A percentile compares a stretch with the other conserved stretches of the same genome.
Conservation (phyloP, 2,113 vertebrate genomes). For the Marmota flaviventris region DNA sequence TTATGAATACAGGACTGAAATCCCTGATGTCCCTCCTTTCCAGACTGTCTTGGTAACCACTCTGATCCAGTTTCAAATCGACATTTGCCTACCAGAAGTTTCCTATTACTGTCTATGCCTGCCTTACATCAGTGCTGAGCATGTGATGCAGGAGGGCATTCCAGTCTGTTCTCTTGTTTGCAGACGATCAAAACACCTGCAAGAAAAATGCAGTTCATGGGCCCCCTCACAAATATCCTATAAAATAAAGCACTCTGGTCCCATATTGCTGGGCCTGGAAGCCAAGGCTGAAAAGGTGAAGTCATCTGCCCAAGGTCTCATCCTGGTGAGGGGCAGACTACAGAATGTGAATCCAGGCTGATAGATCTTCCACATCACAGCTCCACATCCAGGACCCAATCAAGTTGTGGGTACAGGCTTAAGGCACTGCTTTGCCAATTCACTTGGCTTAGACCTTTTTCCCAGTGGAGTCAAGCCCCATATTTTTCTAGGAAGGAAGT, state of each 20-base stretch:
- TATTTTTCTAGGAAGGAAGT: slow-evolving; percentile 56
- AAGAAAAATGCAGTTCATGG: not conserved
- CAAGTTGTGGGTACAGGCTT: not conserved
- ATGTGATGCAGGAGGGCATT: not conserved
- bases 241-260: not conserved
- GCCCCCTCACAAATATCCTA: not conserved
- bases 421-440: not conserved
- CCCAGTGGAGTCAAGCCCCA: not conserved
- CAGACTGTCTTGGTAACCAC: not conserved
- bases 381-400: not conserved
- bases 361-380: not conserved
- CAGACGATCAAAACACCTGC: not conserved
- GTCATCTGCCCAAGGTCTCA: not conserved
- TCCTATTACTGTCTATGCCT: not conserved
- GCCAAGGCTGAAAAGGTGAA: not conserved
- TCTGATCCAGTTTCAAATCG: not conserved
- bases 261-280: not conserved
- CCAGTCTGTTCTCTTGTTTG: not conserved
- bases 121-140: not conserved
- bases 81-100: not conserved
- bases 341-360: not conserved
- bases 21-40: not conserved
- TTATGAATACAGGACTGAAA: not conserved
- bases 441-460: not conserved
- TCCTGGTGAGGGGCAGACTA: not conserved